Conservation (phyloP, 2,113 vertebrate species). For the Condylura cristata region DNA sequence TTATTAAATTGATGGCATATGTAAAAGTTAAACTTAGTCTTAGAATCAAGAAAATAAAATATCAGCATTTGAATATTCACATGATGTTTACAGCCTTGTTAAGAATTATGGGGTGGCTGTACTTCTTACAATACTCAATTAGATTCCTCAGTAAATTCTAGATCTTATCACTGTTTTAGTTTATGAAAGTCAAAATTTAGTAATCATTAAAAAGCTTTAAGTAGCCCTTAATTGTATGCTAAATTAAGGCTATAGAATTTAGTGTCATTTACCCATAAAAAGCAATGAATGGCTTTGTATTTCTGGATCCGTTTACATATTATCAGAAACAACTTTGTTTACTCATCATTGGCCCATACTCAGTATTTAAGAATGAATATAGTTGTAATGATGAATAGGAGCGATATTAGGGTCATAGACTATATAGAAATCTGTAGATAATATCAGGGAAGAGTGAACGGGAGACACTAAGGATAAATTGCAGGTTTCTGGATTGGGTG, state of each 20-base stretch:
- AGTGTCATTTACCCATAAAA: constrained; percentile 23
- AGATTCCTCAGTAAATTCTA: constrained; percentile 12
- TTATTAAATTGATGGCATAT: neutral
- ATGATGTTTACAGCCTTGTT: neutral
- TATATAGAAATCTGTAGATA: neutral
- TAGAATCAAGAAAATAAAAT: constrained; percentile 39
- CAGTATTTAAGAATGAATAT: neutral
- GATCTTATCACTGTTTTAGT: constrained; percentile 26
- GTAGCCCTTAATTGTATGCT: neutral
- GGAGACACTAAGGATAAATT: neutral
- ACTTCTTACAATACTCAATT: constrained; percentile 32
- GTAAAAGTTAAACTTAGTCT: constrained; percentile 31
- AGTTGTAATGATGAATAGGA: neutral
- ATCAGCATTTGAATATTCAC: neutral
- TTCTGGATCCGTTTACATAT: constrained; percentile 28
- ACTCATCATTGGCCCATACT: neutral
- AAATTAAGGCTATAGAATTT: constrained; percentile 21
- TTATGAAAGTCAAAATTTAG: neutral
- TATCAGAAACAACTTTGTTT: constrained; percentile 39
- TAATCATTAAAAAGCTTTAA: constrained; percentile 5
- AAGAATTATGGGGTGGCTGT: neutral
- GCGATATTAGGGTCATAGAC: neutral
- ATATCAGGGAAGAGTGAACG: constrained; percentile 9
- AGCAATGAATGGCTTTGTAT: neutral
- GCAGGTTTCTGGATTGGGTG: neutral